Evolutionary conservation across 2,113 vertebrate genomes (phyloP), one percentile per base, ranked within the genome.

Genomic region (Thunnus maccoyii): DNA sequence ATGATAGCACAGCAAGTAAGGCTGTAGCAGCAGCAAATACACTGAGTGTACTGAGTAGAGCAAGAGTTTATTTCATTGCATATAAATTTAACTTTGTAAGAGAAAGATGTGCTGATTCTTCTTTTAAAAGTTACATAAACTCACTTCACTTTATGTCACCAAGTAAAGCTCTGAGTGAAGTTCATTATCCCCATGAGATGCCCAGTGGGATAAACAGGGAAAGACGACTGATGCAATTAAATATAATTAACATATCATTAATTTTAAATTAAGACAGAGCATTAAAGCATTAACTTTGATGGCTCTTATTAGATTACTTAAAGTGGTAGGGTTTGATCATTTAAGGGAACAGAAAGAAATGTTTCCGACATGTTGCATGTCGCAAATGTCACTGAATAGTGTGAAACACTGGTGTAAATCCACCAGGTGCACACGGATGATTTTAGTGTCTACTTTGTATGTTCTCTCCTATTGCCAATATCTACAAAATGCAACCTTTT

Each of bases 171-270:
- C 10, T 44, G 8, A 57, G 60, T 61, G 68, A 74, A 78, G 36
- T 73, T 74, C 22, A 68, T 75, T 48, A 76, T 67, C 41, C 22
- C 46, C 56, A 57, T 18, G 30, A 82, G 77, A 76, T 80, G 20
- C 72, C 72, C 61, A 20, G 16, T 18, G 60, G 66, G 72, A 78
- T 72, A 76, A 85, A 88, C 80, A 82, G 50, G 51, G 25, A 76
- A 60, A 72, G 41, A 46, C 1, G 5, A 69, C 58, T 61, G n/a
- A 86, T 77, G 78, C 73, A 79, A 87, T 85, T 83, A 85, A 84
- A 82, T 64, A 76, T 78, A 85, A 86, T 90, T 85, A 82, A 73
- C 58, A 71, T 64, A 82, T 76, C 51, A 80, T 86, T 84, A 60
- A 52, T 75, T 79, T 81, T 72, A 71, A 86, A 86, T 82, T 60